A percentile compares a stretch with the other conserved stretches of the same genome.
phyloP scores from a whole-genome alignment of 2,113 vertebrate genomes.

The Anhinga anhinga region DNA sequence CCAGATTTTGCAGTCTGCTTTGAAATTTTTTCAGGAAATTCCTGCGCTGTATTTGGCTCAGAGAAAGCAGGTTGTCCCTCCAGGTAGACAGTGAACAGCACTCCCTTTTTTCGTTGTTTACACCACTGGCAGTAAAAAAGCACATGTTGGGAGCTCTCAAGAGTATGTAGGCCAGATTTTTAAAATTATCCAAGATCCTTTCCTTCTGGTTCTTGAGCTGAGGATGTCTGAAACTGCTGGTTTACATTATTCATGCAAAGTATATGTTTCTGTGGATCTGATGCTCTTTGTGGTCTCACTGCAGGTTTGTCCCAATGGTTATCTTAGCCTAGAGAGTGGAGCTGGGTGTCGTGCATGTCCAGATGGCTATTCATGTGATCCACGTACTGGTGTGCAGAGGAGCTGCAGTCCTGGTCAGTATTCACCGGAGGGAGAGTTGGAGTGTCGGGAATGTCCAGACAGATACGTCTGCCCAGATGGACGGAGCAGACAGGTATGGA shows the following conservation, averaged over 20 bases:
- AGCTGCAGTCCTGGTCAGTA: constrained; percentile 77
- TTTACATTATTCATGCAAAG: not conserved
- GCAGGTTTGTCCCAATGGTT: constrained; percentile 80
- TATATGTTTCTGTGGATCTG: not conserved
- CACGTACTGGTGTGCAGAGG: constrained; percentile 43
- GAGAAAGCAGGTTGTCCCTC: not conserved
- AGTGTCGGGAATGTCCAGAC: constrained; percentile 78
- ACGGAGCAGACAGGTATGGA: constrained; percentile 67
- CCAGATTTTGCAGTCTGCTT: not conserved
- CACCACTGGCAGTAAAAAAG: not conserved
- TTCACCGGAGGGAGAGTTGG: constrained; percentile 77
- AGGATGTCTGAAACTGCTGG: not conserved
- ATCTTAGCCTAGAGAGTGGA: constrained; percentile 78
- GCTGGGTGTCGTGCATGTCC: constrained; percentile 79
- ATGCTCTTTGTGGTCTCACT: not conserved
- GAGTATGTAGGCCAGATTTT: not conserved
- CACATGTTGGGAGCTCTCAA: not conserved
- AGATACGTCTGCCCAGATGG: constrained; percentile 76
- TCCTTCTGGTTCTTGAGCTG: not conserved
- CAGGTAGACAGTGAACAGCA: not conserved
- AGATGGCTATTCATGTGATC: constrained; percentile 79
- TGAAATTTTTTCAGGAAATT: not conserved
- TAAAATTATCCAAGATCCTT: not conserved
- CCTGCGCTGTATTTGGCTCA: not conserved
- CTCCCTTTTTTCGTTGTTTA: not conserved